These are phyloP conservation scores for Metacarcinus magister DNA, from an alignment of 2,888 invertebrate genomes.

Conservation along the genomic window DNA sequence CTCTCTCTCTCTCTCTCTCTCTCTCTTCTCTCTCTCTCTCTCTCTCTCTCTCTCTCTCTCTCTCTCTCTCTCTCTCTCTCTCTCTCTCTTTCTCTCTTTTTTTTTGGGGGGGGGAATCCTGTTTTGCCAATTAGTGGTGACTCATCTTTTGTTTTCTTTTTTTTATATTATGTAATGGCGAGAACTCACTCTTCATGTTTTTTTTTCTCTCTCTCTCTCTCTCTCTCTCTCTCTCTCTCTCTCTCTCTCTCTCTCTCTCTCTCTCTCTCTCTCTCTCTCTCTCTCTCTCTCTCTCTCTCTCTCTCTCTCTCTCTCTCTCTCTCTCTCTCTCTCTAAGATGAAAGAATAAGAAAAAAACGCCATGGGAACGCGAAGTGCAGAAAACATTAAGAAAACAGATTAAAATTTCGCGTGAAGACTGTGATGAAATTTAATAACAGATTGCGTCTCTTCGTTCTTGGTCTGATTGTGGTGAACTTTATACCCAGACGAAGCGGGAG, in stretches of 20 bases:
- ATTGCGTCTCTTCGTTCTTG: too few relatives aligned
- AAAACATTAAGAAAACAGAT: too few relatives aligned
- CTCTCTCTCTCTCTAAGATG: too few relatives aligned
- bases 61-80: too few relatives aligned
- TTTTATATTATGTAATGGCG: not conserved
- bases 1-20: too few relatives aligned
- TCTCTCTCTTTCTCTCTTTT: not conserved
- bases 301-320: not conserved
- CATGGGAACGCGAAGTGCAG: too few relatives aligned
- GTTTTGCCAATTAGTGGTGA: not conserved
- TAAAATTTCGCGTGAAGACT: too few relatives aligned
- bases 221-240: not conserved
- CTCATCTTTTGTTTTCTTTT: not conserved
- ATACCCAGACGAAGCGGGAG: too few relatives aligned
- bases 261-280: constrained; percentile 52
- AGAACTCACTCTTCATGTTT: not conserved
- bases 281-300: constrained; percentile 19
- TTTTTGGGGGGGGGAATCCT: not conserved
- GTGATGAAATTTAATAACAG: too few relatives aligned
- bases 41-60: too few relatives aligned
- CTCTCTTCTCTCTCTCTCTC: too few relatives aligned
- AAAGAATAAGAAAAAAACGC: too few relatives aligned
- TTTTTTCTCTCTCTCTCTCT: not conserved
- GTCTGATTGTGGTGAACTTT: not conserved
- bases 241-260: constrained; percentile 10